phyloP scores from a whole-genome alignment of 1,140 invertebrate genomes.

The Cryptotermes secundus region DNA sequence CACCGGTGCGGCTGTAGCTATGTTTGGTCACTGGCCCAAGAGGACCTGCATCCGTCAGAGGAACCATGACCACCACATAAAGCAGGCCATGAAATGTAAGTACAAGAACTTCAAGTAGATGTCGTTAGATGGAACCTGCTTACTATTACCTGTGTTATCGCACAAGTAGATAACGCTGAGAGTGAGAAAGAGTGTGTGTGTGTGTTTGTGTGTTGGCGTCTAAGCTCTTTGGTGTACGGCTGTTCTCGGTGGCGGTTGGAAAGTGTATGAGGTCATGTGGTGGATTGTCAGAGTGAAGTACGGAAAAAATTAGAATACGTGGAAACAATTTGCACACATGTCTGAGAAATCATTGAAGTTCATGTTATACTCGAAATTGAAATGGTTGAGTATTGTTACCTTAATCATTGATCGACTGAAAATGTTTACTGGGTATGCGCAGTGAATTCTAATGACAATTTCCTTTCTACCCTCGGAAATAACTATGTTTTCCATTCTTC shows the following conservation, averaged over 20 bases:
- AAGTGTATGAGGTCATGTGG: neutral
- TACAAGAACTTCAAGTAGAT: neutral
- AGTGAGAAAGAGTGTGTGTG: too few species aligned
- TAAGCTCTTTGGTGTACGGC: neutral
- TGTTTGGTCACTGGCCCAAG: too few species aligned
- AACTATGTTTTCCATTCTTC: neutral
- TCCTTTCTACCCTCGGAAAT: neutral
- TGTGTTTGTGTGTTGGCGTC: neutral
- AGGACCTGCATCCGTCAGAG: too few species aligned
- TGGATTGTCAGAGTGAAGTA: neutral
- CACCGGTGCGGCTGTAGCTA: too few species aligned
- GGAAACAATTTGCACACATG: neutral
- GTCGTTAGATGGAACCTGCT: neutral
- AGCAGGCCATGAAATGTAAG: neutral
- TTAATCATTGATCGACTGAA: conserved; percentile 12
- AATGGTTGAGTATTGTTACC: neutral
- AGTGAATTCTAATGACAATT: neutral
- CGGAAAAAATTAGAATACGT: neutral
- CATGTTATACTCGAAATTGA: neutral
- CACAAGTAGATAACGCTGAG: neutral
- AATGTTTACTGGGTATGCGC: neutral
- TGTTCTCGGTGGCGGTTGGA: neutral
- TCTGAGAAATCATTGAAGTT: neutral
- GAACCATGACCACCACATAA: neutral
- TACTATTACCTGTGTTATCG: neutral